A percentile compares a stretch with the other conserved stretches of the same genome.
Conservation (phyloP, 2,888 invertebrate genomes). For the Orthonevra nobilis region DNA sequence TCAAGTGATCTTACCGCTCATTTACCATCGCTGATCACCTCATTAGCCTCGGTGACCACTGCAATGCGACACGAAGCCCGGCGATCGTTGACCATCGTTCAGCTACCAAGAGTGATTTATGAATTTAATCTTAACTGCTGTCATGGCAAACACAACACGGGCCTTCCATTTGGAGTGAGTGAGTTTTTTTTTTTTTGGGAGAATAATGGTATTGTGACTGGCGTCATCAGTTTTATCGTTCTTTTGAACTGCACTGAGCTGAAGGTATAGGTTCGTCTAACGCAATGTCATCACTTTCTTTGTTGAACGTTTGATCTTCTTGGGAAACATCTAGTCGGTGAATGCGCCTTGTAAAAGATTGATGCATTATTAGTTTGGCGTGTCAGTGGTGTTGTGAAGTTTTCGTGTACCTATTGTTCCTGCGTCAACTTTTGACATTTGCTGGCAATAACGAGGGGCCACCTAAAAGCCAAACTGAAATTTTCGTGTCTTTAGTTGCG, state of each 20-base stretch:
- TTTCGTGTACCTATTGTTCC: conserved; percentile 12
- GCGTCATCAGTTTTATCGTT: conserved; percentile 25
- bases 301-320: conserved; percentile 20
- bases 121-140: conserved; percentile 52
- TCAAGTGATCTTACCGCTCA: conserved; percentile 37
- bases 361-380: conserved; percentile 4
- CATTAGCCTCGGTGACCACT: conserved; percentile 47
- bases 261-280: conserved; percentile 20
- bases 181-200: too few species aligned
- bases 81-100: conserved; percentile 1
- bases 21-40: conserved; percentile 51
- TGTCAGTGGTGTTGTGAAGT: conserved; percentile 8
- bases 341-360: conserved; percentile 1
- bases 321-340: conserved; percentile 12
- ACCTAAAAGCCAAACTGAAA: not conserved
- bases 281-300: conserved; percentile 51
- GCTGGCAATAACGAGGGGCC: not conserved
- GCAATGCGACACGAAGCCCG: conserved; percentile 9
- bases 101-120: conserved; percentile 46
- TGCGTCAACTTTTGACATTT: conserved; percentile 44
- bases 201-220: conserved; percentile 50
- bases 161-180: conserved; percentile 29
- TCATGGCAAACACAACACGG: conserved; percentile 38
- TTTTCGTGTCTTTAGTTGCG: conserved; percentile 7
- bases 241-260: conserved; percentile 17